A percentile compares a stretch with the other conserved stretches of the same genome.
phyloP scores from a whole-genome alignment of 2,113 vertebrate genomes.

The Cariama cristata region DNA sequence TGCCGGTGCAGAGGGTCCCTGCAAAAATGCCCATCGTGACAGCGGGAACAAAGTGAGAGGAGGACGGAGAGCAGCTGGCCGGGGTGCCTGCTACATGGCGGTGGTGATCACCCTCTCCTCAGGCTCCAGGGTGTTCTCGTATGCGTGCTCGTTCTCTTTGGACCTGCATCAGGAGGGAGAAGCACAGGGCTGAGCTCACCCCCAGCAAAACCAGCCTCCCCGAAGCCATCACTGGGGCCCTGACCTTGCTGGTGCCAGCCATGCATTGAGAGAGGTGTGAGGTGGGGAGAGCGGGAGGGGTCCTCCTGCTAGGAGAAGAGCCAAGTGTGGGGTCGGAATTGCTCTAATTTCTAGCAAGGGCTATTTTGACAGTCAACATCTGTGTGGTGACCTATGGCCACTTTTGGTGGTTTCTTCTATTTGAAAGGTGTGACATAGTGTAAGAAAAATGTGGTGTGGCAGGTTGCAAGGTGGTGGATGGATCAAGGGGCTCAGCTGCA shows the following conservation, averaged over 20 bases:
- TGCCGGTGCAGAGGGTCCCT: background rate
- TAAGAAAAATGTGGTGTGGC: background rate
- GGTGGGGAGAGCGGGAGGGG: background rate
- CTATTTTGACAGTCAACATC: background rate
- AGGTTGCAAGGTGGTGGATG: background rate
- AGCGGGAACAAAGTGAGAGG: background rate
- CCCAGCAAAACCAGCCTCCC: background rate
- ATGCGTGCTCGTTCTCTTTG: conserved; percentile 63
- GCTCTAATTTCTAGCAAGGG: background rate
- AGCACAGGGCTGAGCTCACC: fast-evolving
- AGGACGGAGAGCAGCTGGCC: background rate
- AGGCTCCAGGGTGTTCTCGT: conserved; percentile 26
- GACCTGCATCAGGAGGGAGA: conserved; percentile 55
- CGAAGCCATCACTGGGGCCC: fast-evolving
- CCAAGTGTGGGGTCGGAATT: fast-evolving
- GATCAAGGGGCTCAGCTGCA: background rate
- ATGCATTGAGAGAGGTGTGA: background rate
- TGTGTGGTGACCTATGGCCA: fast-evolving
- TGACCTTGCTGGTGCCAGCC: background rate
- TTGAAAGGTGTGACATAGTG: background rate
- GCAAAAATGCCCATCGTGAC: fast-evolving
- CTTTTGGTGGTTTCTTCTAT: background rate
- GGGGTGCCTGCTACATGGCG: conserved; percentile 52
- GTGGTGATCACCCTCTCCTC: conserved; percentile 74
- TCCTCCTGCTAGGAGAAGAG: background rate